Conservation (phyloP, 2,797 vertebrate genomes). For the Lophotriccus pileatus region DNA sequence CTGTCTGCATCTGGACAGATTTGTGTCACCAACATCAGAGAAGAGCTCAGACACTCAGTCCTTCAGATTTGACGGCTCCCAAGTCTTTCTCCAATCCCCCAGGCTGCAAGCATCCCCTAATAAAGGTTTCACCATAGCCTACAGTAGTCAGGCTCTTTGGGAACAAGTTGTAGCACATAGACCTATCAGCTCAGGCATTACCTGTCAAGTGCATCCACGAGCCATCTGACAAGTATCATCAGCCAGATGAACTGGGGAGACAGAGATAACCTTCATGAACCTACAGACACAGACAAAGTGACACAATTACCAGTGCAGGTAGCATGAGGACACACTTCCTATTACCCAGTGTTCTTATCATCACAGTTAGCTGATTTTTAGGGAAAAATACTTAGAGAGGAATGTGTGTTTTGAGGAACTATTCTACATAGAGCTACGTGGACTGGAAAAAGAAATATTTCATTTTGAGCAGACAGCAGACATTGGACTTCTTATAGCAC, state of each 20-base stretch:
- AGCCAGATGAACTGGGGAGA: background rate
- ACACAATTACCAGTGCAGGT: background rate
- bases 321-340: accelerated
- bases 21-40: background rate
- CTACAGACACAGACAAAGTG: background rate
- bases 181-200: background rate
- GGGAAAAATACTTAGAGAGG: background rate
- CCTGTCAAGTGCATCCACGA: background rate
- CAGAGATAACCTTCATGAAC: background rate
- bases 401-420: background rate
- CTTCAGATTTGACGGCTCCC: background rate
- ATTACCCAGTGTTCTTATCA: background rate
- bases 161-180: background rate
- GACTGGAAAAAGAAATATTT: background rate
- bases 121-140: background rate
- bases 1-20: accelerated
- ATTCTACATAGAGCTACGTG: background rate
- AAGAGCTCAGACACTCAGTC: background rate
- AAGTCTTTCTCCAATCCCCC: background rate
- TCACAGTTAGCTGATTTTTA: background rate
- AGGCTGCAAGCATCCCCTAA: background rate
- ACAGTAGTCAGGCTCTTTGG: background rate
- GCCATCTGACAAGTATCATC: background rate
- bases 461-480: background rate
- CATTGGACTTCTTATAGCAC: background rate